Percentiles rank a stretch among this genome's conserved stretches.
These are phyloP conservation scores for Saguinus imperator DNA, from an alignment of 2,113 vertebrate genomes.

Conservation along the genomic window DNA sequence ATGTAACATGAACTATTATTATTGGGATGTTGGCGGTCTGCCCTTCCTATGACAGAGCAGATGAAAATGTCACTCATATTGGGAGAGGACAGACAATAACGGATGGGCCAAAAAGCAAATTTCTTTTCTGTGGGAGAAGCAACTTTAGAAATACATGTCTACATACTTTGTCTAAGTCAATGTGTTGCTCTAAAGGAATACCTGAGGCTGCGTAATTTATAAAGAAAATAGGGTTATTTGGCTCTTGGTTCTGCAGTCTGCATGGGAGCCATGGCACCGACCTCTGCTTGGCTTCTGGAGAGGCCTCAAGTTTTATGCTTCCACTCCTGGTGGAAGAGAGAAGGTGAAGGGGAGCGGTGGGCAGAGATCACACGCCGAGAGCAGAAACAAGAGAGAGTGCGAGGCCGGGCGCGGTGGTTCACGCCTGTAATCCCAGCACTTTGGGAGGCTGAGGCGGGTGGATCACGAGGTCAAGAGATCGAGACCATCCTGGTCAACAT, in stretches of 20 bases:
- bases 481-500: too few relatives aligned
- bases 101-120: not conserved
- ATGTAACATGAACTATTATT: not conserved
- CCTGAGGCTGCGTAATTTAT: not conserved
- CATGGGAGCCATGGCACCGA: not conserved
- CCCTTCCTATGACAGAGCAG: not conserved
- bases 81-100: not conserved
- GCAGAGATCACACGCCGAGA: not conserved
- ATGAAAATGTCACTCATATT: not conserved
- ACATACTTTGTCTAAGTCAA: not conserved
- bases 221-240: not conserved
- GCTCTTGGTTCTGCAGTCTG: not conserved
- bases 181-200: not conserved
- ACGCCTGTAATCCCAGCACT: too few relatives aligned
- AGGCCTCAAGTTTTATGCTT: not conserved
- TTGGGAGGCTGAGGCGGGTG: too few relatives aligned
- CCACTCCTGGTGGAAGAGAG: not conserved
- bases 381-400: not conserved
- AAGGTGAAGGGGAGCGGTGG: not conserved
- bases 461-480: too few relatives aligned
- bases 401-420: too few relatives aligned
- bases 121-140: not conserved
- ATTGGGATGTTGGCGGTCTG: not conserved
- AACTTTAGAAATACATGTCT: not conserved
- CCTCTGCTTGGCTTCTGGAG: not conserved